phyloP scores from a whole-genome alignment of 2,113 vertebrate species.

The Chaetodon auriga region DNA sequence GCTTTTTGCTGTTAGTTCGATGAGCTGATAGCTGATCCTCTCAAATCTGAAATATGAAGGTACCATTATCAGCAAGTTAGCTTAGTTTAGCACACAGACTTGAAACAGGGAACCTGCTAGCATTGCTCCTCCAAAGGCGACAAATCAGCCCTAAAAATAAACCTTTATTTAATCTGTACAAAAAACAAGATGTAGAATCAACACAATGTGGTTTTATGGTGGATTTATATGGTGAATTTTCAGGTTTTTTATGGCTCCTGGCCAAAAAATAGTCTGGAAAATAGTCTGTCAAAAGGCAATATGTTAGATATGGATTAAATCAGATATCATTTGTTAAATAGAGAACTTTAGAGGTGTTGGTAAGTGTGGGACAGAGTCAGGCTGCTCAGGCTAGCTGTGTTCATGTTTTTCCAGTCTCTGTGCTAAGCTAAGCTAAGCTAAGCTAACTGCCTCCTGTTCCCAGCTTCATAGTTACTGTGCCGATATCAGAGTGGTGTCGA shows the following conservation, averaged over 20 bases:
- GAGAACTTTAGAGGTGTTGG: not conserved
- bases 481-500: not conserved
- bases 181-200: not conserved
- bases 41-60: not conserved
- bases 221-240: not conserved
- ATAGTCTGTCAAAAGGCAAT: not conserved
- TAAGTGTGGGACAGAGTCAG: too few relatives aligned
- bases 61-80: not conserved
- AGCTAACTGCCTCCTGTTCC: not conserved
- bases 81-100: not conserved
- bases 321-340: not conserved
- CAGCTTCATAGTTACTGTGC: not conserved
- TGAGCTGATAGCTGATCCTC: not conserved
- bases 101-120: not conserved
- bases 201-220: not conserved
- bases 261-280: not conserved
- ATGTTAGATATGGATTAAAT: not conserved
- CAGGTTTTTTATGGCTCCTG: not conserved
- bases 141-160: too few relatives aligned
- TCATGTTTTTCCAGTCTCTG: not conserved
- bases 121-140: not conserved
- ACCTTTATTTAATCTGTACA: not conserved
- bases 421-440: slow-evolving; percentile 12
- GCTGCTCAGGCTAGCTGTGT: not conserved
- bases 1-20: not conserved